Evolutionary conservation across 2,888 invertebrate species (phyloP), one percentile per base, ranked within the genome.

Genomic region (Sepioteuthis lessoniana): DNA sequence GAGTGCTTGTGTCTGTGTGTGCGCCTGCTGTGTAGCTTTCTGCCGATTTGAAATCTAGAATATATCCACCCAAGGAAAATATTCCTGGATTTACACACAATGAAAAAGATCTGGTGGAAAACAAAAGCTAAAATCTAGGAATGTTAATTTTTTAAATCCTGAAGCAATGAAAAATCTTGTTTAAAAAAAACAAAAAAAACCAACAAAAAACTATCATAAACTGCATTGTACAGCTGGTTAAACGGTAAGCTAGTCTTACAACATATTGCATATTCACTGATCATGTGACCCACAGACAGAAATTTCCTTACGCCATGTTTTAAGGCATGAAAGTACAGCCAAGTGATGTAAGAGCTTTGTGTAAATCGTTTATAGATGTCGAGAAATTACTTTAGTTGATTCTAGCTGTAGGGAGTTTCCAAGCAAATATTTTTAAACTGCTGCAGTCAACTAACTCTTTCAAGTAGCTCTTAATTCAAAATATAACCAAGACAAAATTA

Each of bases 1-100:
- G 76, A 42, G 92, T 92, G 92, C 47, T 16, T 91, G 92, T 92
- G 92, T 92, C 92, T 92, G 92, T 92, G 92, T 92, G 92, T 46
- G 92, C 92, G 92, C 92, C n/a, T 47, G n/a, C 35, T 92, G 92
- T 47, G 46, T 92, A 92, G 92, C 47, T 92, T 31, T 92, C 46
- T n/a, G 42, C 92, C 28, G 92, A 92, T n/a, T 46, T 47, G 46
- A 92, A 92, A 92, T 42, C n/a, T 92, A 91, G 91, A 91, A 91
- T 42, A 91, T 38, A 38, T 91, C 38, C 91, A 91, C 91, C 47
- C 42, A 92, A 42, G 92, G 16, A 92, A 92, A 92, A 92, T 42
- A 92, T 92, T 42, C 92, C 42, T 47, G 42, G 92, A 92, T 92
- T 38, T 92, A 92, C 92, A 47, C 31, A 47, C 91, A 91, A 91